Evolutionary conservation across 2,888 invertebrate species (phyloP).

Genomic region (Cataglyphis albicans): DNA sequence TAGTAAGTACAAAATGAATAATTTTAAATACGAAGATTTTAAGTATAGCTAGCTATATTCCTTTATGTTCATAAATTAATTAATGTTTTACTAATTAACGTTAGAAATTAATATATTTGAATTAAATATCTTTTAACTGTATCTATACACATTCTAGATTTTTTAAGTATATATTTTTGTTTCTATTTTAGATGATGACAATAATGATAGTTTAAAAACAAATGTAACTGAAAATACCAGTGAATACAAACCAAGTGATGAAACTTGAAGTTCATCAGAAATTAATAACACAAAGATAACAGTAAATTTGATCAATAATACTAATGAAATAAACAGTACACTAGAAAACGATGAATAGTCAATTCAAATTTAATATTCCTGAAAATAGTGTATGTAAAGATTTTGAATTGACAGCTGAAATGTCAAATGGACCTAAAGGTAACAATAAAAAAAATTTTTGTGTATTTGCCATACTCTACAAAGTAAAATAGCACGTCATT

Average conservation of each 20-base stretch:
- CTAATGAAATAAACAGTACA: not conserved
- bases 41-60: too few species aligned
- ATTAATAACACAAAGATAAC: not conserved
- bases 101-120: too few species aligned
- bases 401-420: not conserved
- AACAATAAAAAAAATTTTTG: not conserved
- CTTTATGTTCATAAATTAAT: too few species aligned
- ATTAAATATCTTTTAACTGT: not conserved
- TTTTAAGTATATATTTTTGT: too few species aligned
- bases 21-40: too few species aligned
- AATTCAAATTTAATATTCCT: slow-evolving; percentile 15
- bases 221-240: not conserved
- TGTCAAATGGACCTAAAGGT: not conserved
- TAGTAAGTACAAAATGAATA: too few species aligned
- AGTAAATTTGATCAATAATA: not conserved
- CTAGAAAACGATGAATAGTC: not conserved
- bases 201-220: not conserved
- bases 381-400: not conserved
- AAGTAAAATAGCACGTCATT: slow-evolving; percentile 13
- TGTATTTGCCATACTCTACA: not conserved
- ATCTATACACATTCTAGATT: too few species aligned
- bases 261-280: not conserved
- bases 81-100: too few species aligned
- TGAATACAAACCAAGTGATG: not conserved
- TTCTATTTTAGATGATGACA: not conserved